A percentile compares a stretch with the other conserved stretches of the same genome.
phyloP scores from a whole-genome alignment of 1,140 invertebrate genomes.

The Heterodera schachtii region DNA sequence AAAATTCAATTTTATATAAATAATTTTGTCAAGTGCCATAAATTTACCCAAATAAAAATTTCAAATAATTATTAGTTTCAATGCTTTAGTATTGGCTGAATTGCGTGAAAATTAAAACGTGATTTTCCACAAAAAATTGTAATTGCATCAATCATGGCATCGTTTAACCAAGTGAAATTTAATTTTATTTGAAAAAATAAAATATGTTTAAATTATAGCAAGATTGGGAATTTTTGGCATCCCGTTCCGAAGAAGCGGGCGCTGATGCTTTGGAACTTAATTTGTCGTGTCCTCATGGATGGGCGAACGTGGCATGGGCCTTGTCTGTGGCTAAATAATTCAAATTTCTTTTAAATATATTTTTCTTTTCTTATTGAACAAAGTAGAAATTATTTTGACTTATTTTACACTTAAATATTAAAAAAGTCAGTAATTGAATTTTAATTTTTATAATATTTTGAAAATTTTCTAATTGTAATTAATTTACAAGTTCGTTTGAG shows the following conservation, averaged over 20 bases:
- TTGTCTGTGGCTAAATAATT: slow-evolving; percentile 86
- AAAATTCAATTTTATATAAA: no score
- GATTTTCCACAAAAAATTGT: slow-evolving; percentile 90
- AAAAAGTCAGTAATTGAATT: no score
- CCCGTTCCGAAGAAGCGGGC: slow-evolving; percentile 77
- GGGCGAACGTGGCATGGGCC: slow-evolving; percentile 89
- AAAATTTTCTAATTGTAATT: no score
- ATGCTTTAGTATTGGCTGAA: slow-evolving; percentile 80
- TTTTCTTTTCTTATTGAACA: no score
- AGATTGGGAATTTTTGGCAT: slow-evolving; percentile 85
- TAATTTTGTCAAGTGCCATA: no score
- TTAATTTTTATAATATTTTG: no score
- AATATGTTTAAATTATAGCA: slow-evolving; percentile 53
- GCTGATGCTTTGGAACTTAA: slow-evolving; percentile 93
- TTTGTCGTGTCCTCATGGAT: slow-evolving; percentile 95
- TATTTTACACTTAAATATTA: no score
- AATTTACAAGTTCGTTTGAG: no score
- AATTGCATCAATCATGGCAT: slow-evolving; percentile 96
- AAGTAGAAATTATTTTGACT: no score
- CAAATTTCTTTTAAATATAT: background rate
- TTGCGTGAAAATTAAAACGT: slow-evolving; percentile 82
- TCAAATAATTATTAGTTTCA: background rate
- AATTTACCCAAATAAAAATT: no score
- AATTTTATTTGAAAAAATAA: background rate
- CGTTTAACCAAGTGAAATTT: slow-evolving; percentile 72